Base-by-base conservation (phyloP, 2,797 vertebrate genomes). In the Coranthus polyacanthus region DNA sequence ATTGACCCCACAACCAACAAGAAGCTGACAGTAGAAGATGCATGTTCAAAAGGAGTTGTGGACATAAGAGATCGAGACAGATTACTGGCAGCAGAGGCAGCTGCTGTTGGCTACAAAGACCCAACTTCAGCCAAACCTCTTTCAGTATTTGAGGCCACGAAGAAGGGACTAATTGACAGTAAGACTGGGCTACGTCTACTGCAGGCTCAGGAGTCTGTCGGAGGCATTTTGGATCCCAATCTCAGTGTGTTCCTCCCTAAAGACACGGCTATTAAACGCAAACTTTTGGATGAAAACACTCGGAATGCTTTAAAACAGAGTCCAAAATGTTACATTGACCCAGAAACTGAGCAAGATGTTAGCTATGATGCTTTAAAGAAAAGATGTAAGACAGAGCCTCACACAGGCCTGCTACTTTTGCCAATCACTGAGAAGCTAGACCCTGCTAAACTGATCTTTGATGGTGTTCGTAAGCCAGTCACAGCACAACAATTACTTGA, bases 1-100 rank as follows among this genome's bases (percentile, higher is more conserved):
- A 96, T 98, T 17, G 96, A 99, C 72, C 96, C 96, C 3, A 96
- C 94, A 88, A 97, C 95, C 11, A 94, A 98, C 86, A 94, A 96
- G 75, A 98, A 96, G 70, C 79, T 98, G 52, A 97, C 97, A 0
- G 97, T 98, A 22, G 96, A 97, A 79, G 96, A 91, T 61, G 97
- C 96, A 52, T 90, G 93, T 12, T 92, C 93, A 9, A 93, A 89
- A 75, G 95, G 97, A 59, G 85, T 98, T 37, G 93, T 98, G 0
- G 93, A 96, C 61, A 94, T 93, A 0, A 90, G 94, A 47, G 96
- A 97, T 75, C 93, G 93, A 82, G 94, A 95, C 11, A 94, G 92
- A 67, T 90, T 99, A 67, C 92, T 96, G 45, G 93, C 88, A 21
- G 96, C 96, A 39, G 98, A 98, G 81, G 94, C 96, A 60, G 96